Conservation (phyloP, 2,888 invertebrate genomes). For the Ethmia dodecea region DNA sequence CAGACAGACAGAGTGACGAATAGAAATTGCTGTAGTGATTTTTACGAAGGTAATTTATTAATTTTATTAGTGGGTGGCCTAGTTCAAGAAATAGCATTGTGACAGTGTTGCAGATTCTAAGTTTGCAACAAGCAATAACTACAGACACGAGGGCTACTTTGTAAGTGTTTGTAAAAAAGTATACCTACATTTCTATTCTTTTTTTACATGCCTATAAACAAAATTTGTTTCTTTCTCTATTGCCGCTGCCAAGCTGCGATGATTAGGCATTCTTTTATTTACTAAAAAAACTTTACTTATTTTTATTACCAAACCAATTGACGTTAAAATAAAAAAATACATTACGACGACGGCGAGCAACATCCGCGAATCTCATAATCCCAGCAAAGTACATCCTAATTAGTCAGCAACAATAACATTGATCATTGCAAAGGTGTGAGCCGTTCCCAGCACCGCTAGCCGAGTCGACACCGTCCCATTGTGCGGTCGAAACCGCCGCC, state of each 20-base stretch:
- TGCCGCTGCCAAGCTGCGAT: no score
- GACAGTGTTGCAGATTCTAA: constrained; percentile 11
- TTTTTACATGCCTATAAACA: no score
- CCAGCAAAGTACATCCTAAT: constrained; percentile 39
- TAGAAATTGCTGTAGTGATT: constrained; percentile 50
- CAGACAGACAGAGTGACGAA: constrained; percentile 48
- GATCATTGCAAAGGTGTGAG: constrained; percentile 67
- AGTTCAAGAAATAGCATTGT: constrained; percentile 4
- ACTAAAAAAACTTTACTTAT: no score
- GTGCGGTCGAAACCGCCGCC: constrained; percentile 73
- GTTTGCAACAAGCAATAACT: no score
- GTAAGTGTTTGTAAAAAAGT: no score
- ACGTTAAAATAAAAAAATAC: not conserved
- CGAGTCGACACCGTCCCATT: constrained; percentile 68
- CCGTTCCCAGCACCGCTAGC: constrained; percentile 67
- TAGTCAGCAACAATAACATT: constrained; percentile 66
- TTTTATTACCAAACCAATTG: no score
- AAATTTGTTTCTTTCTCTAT: no score
- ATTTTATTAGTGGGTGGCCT: constrained; percentile 7
- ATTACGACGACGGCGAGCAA: not conserved
- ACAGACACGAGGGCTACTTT: no score
- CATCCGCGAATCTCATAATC: constrained; percentile 6
- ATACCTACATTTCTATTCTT: no score
- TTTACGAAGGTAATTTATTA: constrained; percentile 30
- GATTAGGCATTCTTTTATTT: no score